A percentile compares a stretch with the other conserved stretches of the same genome.
Evolutionary conservation across 2,888 invertebrate species (phyloP).

Genomic region (Acheta domesticus): DNA sequence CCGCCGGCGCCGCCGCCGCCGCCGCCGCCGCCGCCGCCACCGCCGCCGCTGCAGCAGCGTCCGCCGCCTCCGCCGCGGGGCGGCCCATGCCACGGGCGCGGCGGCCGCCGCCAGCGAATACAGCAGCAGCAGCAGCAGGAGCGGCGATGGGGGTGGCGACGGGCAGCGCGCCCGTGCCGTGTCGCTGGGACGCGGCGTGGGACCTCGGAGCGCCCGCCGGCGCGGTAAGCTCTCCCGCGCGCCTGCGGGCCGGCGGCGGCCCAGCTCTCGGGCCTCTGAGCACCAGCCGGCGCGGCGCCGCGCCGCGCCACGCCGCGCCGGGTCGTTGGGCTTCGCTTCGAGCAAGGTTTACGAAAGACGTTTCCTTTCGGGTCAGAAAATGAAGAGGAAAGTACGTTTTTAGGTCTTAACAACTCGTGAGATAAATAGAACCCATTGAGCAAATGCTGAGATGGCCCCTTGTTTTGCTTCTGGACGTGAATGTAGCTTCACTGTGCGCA

Average conservation of each 20-base stretch:
- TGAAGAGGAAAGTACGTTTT: no score
- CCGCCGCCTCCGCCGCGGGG: neutral
- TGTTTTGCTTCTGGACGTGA: no score
- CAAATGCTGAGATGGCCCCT: no score
- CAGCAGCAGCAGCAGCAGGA: neutral
- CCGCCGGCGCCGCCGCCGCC: conserved; percentile 7
- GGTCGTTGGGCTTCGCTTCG: no score
- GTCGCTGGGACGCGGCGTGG: conserved; percentile 11
- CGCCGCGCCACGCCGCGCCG: neutral
- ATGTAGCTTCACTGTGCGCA: no score
- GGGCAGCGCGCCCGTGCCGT: neutral
- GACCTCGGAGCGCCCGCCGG: neutral
- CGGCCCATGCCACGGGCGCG: neutral
- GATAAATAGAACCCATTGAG: no score
- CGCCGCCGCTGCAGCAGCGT: neutral
- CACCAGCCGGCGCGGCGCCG: no score
- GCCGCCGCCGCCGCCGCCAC: neutral
- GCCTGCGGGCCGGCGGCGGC: neutral
- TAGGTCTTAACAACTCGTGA: no score
- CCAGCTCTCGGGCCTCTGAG: no score
- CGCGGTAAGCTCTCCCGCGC: neutral
- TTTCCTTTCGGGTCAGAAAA: no score
- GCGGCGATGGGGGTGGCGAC: no score
- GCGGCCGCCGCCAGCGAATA: neutral
- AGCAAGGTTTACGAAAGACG: no score